These are phyloP conservation scores for Heliconius hewitsoni DNA, from an alignment of 1,140 invertebrate genomes.

Conservation along the genomic window DNA sequence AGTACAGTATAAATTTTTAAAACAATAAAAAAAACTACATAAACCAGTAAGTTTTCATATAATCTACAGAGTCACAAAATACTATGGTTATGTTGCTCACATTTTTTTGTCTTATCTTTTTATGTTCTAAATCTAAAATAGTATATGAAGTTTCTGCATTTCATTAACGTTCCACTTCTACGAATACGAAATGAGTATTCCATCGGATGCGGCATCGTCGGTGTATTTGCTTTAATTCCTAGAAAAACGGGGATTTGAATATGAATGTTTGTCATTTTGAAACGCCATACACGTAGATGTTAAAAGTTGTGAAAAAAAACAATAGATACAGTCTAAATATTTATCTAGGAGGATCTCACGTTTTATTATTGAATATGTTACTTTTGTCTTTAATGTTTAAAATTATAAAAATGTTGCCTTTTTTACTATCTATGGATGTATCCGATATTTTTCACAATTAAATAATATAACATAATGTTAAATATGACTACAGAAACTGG, in stretches of 20 bases:
- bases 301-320: conserved; percentile 35
- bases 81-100: not conserved
- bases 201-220: conserved; percentile 41
- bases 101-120: not conserved
- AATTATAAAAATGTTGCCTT: no score
- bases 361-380: not conserved
- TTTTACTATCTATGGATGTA: no score
- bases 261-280: conserved; percentile 35
- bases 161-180: conserved; percentile 8
- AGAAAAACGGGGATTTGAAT: conserved; percentile 48
- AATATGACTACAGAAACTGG: not conserved
- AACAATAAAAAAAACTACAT: no score
- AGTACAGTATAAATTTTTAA: no score
- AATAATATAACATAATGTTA: not conserved
- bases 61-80: not conserved
- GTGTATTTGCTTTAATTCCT: conserved; percentile 43
- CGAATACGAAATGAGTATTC: conserved; percentile 39
- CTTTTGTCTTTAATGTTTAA: no score
- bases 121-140: not conserved
- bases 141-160: not conserved
- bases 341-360: not conserved
- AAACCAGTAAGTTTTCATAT: no score
- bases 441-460: not conserved
- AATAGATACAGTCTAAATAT: conserved; percentile 32
- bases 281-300: conserved; percentile 41